Evolutionary conservation across 2,113 vertebrate species (phyloP).

Genomic region (Nothoprocta pentlandii): DNA sequence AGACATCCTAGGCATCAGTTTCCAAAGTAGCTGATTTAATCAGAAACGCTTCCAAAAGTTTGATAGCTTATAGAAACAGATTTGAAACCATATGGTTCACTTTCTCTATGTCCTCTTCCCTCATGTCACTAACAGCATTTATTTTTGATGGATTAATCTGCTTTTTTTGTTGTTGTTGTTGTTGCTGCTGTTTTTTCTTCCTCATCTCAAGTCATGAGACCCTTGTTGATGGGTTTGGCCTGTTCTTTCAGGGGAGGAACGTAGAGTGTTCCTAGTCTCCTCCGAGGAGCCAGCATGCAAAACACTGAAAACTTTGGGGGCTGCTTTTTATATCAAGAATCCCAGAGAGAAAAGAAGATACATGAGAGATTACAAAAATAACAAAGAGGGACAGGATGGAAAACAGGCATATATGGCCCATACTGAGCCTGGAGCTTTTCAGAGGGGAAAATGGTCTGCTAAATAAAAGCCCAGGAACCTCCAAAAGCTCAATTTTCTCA

Average conservation of each 20-base stretch:
- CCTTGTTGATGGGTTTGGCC: background rate
- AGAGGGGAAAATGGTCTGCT: background rate
- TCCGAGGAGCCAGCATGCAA: background rate
- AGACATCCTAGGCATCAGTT: background rate
- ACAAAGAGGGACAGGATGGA: background rate
- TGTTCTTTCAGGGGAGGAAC: background rate
- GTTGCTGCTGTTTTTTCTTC: background rate
- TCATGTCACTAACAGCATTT: accelerated
- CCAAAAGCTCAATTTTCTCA: background rate
- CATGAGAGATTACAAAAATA: background rate
- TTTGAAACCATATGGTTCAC: background rate
- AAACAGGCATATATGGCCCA: accelerated
- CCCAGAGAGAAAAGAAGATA: background rate
- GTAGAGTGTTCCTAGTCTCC: background rate
- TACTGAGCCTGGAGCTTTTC: background rate
- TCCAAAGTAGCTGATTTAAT: background rate
- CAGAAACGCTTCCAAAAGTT: background rate
- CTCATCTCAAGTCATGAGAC: background rate
- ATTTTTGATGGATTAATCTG: background rate
- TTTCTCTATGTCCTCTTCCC: background rate
- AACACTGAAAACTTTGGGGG: background rate
- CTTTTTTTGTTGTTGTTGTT: background rate
- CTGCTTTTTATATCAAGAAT: background rate
- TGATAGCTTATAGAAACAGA: background rate
- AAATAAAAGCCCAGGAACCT: background rate